phyloP scores from a whole-genome alignment of 2,797 vertebrate genomes.

The Aldrovandia affinis region DNA sequence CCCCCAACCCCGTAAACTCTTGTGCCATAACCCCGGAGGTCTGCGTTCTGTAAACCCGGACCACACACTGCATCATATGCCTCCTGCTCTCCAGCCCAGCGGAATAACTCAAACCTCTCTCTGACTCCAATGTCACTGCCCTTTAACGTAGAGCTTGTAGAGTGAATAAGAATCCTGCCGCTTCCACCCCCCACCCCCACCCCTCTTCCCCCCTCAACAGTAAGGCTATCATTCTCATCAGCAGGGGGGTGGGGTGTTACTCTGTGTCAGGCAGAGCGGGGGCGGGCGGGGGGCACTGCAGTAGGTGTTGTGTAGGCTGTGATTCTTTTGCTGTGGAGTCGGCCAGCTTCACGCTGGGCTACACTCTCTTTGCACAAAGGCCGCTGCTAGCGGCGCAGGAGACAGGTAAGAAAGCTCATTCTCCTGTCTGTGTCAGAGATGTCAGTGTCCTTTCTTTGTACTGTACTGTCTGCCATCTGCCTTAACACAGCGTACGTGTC shows the following conservation, averaged over 20 bases:
- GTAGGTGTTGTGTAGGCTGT: conserved; percentile 43
- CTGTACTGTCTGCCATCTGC: conserved; percentile 50
- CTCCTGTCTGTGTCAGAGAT: conserved; percentile 60
- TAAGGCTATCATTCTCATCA: background rate
- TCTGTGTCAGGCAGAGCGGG: conserved; percentile 31
- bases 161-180: conserved; percentile 17
- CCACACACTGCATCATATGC: conserved; percentile 45
- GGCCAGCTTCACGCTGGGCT: conserved; percentile 48
- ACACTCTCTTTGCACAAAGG: conserved; percentile 54
- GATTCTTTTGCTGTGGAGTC: conserved; percentile 46
- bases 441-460: conserved; percentile 56
- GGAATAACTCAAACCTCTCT: conserved; percentile 50
- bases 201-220: background rate
- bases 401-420: conserved; percentile 67
- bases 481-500: conserved; percentile 43
- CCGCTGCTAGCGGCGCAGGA: conserved; percentile 58
- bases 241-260: conserved; percentile 25
- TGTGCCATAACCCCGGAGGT: too few relatives aligned
- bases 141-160: conserved; percentile 40
- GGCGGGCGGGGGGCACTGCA: conserved; percentile 43
- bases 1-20: too few relatives aligned
- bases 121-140: conserved; percentile 25
- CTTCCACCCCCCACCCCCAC: background rate
- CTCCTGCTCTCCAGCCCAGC: conserved; percentile 6
- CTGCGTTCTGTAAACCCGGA: conserved; percentile 58